These are phyloP conservation scores for Azorinus chamasolen DNA, from an alignment of 2,888 invertebrate genomes.

Conservation along the genomic window DNA sequence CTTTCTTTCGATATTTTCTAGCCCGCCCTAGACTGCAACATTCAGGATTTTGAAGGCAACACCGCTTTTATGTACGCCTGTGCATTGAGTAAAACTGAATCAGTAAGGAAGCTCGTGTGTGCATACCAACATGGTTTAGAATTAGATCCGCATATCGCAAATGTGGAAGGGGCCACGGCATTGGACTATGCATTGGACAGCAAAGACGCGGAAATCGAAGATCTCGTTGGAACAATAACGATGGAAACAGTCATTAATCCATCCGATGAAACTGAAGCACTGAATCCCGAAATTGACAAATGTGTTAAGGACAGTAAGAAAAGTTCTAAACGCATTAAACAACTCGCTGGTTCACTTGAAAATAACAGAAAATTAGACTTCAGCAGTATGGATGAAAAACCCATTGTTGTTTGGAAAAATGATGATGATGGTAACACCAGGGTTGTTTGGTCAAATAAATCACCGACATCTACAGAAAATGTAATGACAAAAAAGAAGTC, in stretches of 20 bases:
- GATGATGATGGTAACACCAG: not conserved
- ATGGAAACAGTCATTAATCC: too few species aligned
- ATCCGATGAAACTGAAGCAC: too few species aligned
- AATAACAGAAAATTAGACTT: too few species aligned
- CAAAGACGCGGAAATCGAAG: conserved; percentile 15
- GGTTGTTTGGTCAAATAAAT: not conserved
- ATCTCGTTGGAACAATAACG: not conserved
- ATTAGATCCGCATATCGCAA: conserved; percentile 34
- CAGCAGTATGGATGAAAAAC: too few species aligned
- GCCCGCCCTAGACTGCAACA: conserved; percentile 50
- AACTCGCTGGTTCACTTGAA: too few species aligned
- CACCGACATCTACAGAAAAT: not conserved
- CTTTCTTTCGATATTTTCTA: conserved; percentile 18
- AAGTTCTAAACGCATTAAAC: too few species aligned
- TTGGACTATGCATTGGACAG: conserved; percentile 38
- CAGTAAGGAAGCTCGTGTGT: conserved; percentile 37
- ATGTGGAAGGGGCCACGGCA: conserved; percentile 53
- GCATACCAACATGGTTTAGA: conserved; percentile 26
- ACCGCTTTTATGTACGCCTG: conserved; percentile 68
- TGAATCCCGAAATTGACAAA: too few species aligned
- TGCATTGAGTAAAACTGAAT: conserved; percentile 41
- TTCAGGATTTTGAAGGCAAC: conserved; percentile 61
- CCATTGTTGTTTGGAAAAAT: conserved; percentile 14
- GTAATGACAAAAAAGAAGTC: conserved; percentile 22
- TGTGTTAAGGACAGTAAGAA: too few species aligned